Evolutionary conservation across 2,797 vertebrate species (phyloP).

Genomic region (Peromyscus nudipes): DNA sequence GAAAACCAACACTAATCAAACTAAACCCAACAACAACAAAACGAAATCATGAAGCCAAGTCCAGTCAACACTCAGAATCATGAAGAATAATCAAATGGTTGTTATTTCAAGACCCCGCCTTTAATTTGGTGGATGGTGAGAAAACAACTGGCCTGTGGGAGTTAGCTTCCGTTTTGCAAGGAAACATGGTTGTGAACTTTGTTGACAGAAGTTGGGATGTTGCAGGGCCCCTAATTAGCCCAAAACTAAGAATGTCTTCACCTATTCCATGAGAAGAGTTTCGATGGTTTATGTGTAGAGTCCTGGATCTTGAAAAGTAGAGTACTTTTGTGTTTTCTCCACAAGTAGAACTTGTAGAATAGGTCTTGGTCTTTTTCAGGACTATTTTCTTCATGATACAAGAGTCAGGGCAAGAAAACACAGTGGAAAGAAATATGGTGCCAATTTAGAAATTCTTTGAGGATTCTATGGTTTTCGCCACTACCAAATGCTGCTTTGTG

Average conservation of each 20-base stretch:
- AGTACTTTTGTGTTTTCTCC: neutral
- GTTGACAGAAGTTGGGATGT: neutral
- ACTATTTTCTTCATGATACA: neutral
- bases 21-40: neutral
- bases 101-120: neutral
- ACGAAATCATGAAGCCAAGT: neutral
- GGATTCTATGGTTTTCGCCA: neutral
- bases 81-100: neutral
- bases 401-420: neutral
- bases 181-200: neutral
- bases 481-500: neutral
- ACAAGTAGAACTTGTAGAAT: neutral
- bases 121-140: neutral
- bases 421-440: neutral
- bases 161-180: neutral
- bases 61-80: neutral
- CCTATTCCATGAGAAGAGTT: neutral
- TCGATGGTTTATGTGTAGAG: neutral
- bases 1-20: neutral
- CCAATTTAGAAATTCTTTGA: neutral
- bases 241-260: neutral
- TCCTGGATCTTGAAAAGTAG: neutral
- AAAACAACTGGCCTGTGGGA: neutral
- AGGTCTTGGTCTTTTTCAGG: neutral
- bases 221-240: accelerated